A percentile compares a stretch with the other conserved stretches of the same genome.
These are phyloP conservation scores for Lepeophtheirus salmonis DNA, from an alignment of 1,140 invertebrate genomes.

Conservation along the genomic window DNA sequence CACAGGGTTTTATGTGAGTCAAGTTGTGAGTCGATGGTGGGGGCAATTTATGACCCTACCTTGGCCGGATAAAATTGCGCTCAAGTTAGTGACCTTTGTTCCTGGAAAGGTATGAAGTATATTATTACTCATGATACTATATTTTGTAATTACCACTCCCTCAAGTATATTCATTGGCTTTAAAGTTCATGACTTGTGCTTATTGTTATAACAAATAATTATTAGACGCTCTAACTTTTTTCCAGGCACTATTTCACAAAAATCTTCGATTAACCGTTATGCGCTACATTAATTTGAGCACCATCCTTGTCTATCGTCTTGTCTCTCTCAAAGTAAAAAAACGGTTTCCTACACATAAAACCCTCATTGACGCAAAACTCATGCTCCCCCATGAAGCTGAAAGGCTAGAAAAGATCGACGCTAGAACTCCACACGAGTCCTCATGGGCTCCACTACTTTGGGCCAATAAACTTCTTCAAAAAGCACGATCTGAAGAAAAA, in stretches of 20 bases:
- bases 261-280: constrained; percentile 27
- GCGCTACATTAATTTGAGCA: constrained; percentile 29
- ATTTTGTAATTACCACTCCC: too few species aligned
- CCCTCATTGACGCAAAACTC: constrained; percentile 26
- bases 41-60: constrained; percentile 28
- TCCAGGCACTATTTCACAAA: constrained; percentile 19
- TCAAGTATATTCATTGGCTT: too few species aligned
- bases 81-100: constrained; percentile 27
- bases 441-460: constrained; percentile 20
- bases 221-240: too few species aligned
- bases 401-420: constrained; percentile 10
- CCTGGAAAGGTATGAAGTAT: constrained; percentile 25
- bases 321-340: constrained; percentile 28
- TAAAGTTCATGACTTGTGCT: too few species aligned
- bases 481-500: constrained; percentile 18
- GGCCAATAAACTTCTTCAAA: constrained; percentile 21
- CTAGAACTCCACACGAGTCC: constrained; percentile 12
- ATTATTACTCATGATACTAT: too few species aligned
- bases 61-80: constrained; percentile 26
- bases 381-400: constrained; percentile 5
- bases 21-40: constrained; percentile 30
- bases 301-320: constrained; percentile 19
- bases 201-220: too few species aligned
- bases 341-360: constrained; percentile 28
- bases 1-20: constrained; percentile 30